These are phyloP conservation scores for Neoniphon sammara DNA, from an alignment of 2,797 vertebrate species.

Conservation along the genomic window DNA sequence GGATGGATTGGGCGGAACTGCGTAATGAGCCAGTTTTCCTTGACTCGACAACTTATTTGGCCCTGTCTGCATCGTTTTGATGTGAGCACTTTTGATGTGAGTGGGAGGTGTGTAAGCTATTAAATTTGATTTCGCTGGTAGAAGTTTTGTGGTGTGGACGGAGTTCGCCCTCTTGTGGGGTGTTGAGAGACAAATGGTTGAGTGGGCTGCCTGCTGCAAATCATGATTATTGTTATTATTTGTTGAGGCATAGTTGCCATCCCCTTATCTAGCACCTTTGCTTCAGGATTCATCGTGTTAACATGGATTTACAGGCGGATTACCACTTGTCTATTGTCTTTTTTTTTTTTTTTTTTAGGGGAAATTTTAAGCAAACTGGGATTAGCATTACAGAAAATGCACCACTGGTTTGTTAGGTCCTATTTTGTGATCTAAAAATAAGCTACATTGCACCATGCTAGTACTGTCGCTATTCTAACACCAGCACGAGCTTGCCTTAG, in stretches of 20 bases:
- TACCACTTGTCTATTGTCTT: conserved; percentile 42
- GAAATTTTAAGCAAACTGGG: too few species aligned
- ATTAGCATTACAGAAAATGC: too few species aligned
- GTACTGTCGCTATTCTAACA: conserved; percentile 26
- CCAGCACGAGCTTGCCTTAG: conserved; percentile 19
- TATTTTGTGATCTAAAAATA: background rate
- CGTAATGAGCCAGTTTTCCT: conserved; percentile 47
- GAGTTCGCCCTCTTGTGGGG: conserved; percentile 75
- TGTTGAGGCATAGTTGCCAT: conserved; percentile 19
- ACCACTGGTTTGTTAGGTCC: too few species aligned
- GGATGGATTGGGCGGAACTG: background rate
- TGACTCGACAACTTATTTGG: conserved; percentile 37
- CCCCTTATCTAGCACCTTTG: conserved; percentile 59
- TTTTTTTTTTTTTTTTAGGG: too few species aligned
- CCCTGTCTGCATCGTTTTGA: background rate
- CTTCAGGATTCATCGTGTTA: conserved; percentile 63
- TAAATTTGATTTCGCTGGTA: conserved; percentile 34
- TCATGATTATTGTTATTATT: background rate
- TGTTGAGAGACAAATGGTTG: conserved; percentile 17
- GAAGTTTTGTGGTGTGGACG: conserved; percentile 54
- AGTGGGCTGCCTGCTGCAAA: background rate
- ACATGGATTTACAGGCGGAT: conserved; percentile 17
- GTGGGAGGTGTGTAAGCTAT: conserved; percentile 65
- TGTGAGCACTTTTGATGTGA: conserved; percentile 32
- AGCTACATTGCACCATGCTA: background rate